Evolutionary conservation across 2,888 invertebrate species (phyloP).

Genomic region (Copidosoma aretas): DNA sequence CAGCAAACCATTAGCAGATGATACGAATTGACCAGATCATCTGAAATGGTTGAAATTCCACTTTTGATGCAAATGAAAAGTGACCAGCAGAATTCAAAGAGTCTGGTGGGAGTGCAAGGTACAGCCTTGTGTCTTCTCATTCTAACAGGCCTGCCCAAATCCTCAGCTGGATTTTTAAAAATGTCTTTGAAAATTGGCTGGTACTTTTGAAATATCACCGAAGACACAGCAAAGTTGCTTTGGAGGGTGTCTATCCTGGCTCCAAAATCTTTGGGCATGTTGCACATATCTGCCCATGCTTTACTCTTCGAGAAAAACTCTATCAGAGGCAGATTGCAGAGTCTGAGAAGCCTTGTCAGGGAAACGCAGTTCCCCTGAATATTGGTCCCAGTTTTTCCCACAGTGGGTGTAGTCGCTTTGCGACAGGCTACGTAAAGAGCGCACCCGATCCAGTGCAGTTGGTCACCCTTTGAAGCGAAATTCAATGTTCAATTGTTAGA

Average conservation of each 20-base stretch:
- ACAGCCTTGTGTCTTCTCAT: slow-evolving; percentile 73
- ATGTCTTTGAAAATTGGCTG: slow-evolving; percentile 86
- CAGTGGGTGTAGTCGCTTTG: slow-evolving; percentile 80
- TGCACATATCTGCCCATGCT: slow-evolving; percentile 95
- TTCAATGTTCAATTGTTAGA: slow-evolving; percentile 12
- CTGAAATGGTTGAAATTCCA: slow-evolving; percentile 83
- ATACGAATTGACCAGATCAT: slow-evolving; percentile 93
- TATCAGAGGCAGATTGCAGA: slow-evolving; percentile 89
- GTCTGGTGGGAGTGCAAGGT: slow-evolving; percentile 80
- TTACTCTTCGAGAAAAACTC: slow-evolving; percentile 95
- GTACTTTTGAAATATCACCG: slow-evolving; percentile 91
- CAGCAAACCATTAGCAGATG: slow-evolving; percentile 90
- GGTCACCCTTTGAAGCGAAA: slow-evolving; percentile 74
- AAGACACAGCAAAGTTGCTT: slow-evolving; percentile 90
- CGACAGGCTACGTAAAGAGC: slow-evolving; percentile 90
- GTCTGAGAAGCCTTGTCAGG: slow-evolving; percentile 84
- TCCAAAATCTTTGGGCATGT: slow-evolving; percentile 81
- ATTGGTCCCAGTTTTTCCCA: slow-evolving; percentile 73
- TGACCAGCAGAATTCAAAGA: slow-evolving; percentile 95
- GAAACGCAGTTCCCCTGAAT: slow-evolving; percentile 92
- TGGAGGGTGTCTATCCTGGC: slow-evolving; percentile 84
- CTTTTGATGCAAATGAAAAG: slow-evolving; percentile 89
- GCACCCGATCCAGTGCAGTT: slow-evolving; percentile 93
- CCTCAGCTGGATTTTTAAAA: slow-evolving; percentile 76
- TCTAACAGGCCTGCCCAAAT: slow-evolving; percentile 66